Evolutionary conservation across 2,888 invertebrate species (phyloP).

Genomic region (Pristionchus arcanus): DNA sequence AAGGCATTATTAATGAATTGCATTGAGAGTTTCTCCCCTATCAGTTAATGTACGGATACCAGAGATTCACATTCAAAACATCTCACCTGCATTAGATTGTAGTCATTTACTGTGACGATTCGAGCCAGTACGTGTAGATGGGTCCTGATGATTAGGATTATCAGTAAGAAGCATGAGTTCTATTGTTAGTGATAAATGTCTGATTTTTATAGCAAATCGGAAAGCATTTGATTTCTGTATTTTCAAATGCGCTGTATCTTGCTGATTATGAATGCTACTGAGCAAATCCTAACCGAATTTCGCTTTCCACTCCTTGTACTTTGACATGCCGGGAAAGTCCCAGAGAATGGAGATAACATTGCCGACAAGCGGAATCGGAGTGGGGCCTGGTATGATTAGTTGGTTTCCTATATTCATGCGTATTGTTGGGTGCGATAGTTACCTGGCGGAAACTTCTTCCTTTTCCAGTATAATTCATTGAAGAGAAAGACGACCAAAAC

Average conservation of each 20-base stretch:
- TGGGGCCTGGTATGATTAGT: conserved; percentile 17
- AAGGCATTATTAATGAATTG: too few relatives aligned
- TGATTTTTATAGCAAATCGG: too few relatives aligned
- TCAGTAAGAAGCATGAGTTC: too few relatives aligned
- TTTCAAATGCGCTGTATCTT: too few relatives aligned
- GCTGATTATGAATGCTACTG: too few relatives aligned
- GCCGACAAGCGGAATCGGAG: conserved; percentile 44
- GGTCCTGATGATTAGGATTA: conserved; percentile 1
- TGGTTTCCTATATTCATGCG: too few relatives aligned
- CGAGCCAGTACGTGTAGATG: conserved; percentile 52
- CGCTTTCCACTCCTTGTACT: conserved; percentile 36
- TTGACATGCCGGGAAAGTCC: conserved; percentile 14
- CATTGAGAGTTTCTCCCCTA: too few relatives aligned
- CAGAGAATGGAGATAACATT: conserved; percentile 32
- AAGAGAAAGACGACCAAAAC: not conserved
- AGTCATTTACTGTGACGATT: conserved; percentile 38
- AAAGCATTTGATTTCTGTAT: too few relatives aligned
- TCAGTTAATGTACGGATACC: too few relatives aligned
- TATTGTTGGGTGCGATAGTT: too few relatives aligned
- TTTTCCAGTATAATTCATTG: conserved; percentile 43
- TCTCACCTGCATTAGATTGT: conserved; percentile 12
- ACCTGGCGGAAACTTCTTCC: conserved; percentile 50
- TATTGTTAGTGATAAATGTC: too few relatives aligned
- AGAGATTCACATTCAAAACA: too few relatives aligned
- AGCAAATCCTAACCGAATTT: conserved; percentile 30